Base-by-base conservation (phyloP, 1,140 invertebrate genomes). In the Drosophila ironensis region DNA sequence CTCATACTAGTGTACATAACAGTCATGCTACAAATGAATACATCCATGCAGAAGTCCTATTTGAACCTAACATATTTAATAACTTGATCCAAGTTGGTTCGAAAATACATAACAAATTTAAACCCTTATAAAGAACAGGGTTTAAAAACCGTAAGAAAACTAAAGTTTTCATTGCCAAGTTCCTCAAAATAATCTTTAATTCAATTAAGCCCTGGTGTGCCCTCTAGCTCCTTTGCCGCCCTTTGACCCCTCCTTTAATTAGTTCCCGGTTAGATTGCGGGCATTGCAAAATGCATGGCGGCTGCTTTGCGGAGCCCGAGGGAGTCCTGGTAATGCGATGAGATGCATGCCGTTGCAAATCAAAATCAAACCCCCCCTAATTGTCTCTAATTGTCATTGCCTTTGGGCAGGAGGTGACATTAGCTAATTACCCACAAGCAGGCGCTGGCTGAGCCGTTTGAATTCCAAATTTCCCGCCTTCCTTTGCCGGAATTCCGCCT, bases 361-460 rank as follows among this genome's bases (percentile, higher is more conserved):
- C 44, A 44, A 35, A n/a, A n/a, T n/a, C n/a, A n/a, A n/a, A n/a
- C n/a, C n/a, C 27, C 19, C 28, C 16, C 41, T 60, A 71, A 71
- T 70, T 71, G 57, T 70, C 40, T n/a, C 46, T 61, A 70, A 71
- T 70, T 51, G 33, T 4, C n/a, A 14, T 14, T 28, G 46, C 27
- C 35, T 4, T 33, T 3, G 12, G 46, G 66, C 30, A 24, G 3
- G 5, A 71, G 6, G 1, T 22, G 44, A 47, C 45, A 61, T 71
- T 52, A 53, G 27, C 30, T 68, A 46, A 71, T 70, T 71, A 16
- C 12, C 28, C 20, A 3, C 11, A 6, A 33, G 14, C 30, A 46
- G 5, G 30, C 45, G 8, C 14, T 14, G 9, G 22, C 11, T 42
- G 3, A 45, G 24, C 35, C 33, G 3, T 25, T 7, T 4, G 9